Conservation (phyloP, 1,140 invertebrate genomes). For the Diploscapter pachys region DNA sequence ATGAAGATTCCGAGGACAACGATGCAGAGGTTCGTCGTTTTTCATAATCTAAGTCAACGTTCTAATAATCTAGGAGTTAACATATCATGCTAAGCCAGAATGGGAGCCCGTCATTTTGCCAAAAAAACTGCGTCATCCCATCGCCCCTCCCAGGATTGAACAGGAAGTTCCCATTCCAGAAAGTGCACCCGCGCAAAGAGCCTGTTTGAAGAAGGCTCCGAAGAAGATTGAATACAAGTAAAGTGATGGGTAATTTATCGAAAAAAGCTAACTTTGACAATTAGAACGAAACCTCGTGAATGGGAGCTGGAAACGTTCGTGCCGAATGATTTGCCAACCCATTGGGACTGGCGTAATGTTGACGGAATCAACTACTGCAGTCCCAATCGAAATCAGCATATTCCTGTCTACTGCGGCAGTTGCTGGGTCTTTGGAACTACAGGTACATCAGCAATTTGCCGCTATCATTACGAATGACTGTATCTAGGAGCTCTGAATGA, state of each 20-base stretch:
- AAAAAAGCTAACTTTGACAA: neutral
- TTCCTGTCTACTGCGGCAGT: constrained; percentile 56
- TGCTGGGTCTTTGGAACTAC: constrained; percentile 59
- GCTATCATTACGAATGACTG: neutral
- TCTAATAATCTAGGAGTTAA: too few species aligned
- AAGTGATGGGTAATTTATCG: neutral
- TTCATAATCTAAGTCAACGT: too few species aligned
- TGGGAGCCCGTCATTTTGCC: neutral
- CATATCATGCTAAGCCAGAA: neutral
- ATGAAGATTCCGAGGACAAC: too few species aligned
- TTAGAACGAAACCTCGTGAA: constrained; percentile 23
- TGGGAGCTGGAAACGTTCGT: constrained; percentile 19
- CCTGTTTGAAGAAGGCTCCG: constrained; percentile 2
- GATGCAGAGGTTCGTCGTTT: too few species aligned
- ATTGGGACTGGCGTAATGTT: constrained; percentile 63
- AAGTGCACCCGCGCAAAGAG: neutral
- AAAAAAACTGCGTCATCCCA: neutral
- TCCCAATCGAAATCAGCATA: constrained; percentile 62
- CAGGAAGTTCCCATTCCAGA: neutral
- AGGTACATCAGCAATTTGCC: constrained; percentile 22
- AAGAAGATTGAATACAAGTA: constrained; percentile 16
- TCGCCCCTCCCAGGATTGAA: neutral
- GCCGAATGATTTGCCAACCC: constrained; percentile 53
- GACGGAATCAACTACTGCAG: constrained; percentile 62
- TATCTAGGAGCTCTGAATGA: constrained; percentile 53